Percentiles rank a stretch among this genome's conserved stretches.
phyloP scores from a whole-genome alignment of 2,888 invertebrate genomes.

The Amaurobius ferox region DNA sequence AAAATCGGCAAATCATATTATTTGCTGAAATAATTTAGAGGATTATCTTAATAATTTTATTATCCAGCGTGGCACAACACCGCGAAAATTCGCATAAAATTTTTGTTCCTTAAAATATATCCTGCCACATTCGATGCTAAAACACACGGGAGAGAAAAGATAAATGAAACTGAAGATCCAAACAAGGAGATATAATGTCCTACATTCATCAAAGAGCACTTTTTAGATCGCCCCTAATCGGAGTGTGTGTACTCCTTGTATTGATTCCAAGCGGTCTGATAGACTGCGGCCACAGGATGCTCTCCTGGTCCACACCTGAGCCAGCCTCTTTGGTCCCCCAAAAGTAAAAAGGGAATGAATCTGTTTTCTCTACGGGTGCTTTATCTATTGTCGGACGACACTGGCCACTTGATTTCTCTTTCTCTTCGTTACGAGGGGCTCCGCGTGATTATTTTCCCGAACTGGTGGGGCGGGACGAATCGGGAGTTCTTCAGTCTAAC shows the following conservation, averaged over 20 bases:
- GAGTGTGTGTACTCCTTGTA: constrained; percentile 47
- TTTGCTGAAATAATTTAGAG: too few species aligned
- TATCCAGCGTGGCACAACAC: too few species aligned
- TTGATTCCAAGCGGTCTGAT: constrained; percentile 61
- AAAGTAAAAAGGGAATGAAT: constrained; percentile 36
- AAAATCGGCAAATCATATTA: too few species aligned
- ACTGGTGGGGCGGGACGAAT: constrained; percentile 48
- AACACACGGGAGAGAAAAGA: too few species aligned
- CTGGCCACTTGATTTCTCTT: constrained; percentile 65
- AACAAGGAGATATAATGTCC: neutral
- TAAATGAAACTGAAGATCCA: too few species aligned
- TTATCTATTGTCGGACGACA: constrained; percentile 56
- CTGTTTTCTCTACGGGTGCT: constrained; percentile 59
- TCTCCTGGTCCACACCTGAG: constrained; percentile 66
- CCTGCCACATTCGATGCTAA: too few species aligned
- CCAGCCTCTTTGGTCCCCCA: constrained; percentile 63
- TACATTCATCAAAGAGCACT: neutral
- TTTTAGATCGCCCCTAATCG: neutral
- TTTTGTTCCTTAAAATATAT: too few species aligned
- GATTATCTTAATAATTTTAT: too few species aligned
- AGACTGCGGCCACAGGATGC: constrained; percentile 67
- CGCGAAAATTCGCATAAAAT: too few species aligned
- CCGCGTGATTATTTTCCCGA: constrained; percentile 43
- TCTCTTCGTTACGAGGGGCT: constrained; percentile 25
- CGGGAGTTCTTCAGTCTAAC: constrained; percentile 27